Evolutionary conservation across 2,888 invertebrate species (phyloP).

Genomic region (Diplolepis rosae): DNA sequence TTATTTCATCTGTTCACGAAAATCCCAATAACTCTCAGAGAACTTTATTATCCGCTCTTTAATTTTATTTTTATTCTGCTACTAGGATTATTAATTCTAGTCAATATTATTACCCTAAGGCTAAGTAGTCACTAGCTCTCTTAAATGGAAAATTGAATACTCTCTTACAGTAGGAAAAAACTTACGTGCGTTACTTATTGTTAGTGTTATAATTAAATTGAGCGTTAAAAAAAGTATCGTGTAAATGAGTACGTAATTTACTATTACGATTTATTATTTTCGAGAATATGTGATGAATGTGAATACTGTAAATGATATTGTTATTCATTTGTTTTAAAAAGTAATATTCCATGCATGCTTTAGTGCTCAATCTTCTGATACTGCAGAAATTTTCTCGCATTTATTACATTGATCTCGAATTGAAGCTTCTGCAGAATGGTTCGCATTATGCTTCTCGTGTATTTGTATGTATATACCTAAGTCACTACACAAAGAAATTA

Average conservation of each 20-base stretch:
- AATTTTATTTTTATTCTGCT: neutral
- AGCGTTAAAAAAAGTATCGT: slow-evolving; percentile 1
- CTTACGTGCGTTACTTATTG: slow-evolving; percentile 4
- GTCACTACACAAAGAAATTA: neutral
- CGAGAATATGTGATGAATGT: slow-evolving; percentile 23
- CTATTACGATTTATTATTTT: neutral
- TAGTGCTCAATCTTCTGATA: neutral
- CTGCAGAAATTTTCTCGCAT: neutral
- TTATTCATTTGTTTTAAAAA: slow-evolving; percentile 5
- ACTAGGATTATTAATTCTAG: slow-evolving; percentile 24
- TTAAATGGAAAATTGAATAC: neutral
- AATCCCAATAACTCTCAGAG: neutral
- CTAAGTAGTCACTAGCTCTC: neutral
- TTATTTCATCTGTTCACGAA: neutral
- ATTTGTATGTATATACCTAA: neutral
- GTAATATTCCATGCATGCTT: neutral
- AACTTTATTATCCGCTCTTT: neutral
- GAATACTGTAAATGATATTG: slow-evolving; percentile 8
- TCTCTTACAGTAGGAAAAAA: neutral
- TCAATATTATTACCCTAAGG: slow-evolving; percentile 7
- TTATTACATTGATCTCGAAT: neutral
- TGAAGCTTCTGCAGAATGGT: neutral
- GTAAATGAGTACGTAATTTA: neutral
- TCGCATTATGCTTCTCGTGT: neutral
- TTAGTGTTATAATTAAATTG: slow-evolving; percentile 16